phyloP scores from a whole-genome alignment of 2,113 vertebrate genomes.

The Oncorhynchus mykiss region DNA sequence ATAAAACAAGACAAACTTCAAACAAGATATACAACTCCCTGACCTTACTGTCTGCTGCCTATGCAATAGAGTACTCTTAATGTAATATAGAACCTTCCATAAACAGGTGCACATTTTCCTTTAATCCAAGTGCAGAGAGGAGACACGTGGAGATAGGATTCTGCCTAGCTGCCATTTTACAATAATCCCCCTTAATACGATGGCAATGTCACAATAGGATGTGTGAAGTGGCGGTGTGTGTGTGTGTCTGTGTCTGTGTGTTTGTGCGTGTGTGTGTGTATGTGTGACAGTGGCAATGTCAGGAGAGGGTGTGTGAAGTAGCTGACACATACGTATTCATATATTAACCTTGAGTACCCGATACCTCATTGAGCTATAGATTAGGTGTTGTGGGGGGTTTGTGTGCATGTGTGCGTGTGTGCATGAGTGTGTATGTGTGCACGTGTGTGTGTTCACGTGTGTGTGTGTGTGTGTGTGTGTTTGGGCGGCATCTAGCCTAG shows the following conservation, averaged over 20 bases:
- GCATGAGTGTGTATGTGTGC: background rate
- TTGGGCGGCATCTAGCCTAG: too few relatives aligned
- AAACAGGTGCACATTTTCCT: background rate
- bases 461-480: too few relatives aligned
- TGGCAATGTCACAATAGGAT: background rate
- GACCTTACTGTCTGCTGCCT: background rate
- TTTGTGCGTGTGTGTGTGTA: background rate
- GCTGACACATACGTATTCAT: constrained; percentile 29
- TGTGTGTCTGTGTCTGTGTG: background rate
- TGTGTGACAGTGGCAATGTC: background rate
- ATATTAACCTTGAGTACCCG: constrained; percentile 31
- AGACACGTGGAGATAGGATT: constrained; percentile 54
- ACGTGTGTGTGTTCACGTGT: too few relatives aligned
- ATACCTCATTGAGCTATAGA: constrained; percentile 23
- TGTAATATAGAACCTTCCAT: background rate
- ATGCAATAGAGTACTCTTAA: background rate
- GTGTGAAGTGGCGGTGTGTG: constrained; percentile 18
- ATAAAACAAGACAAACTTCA: too few relatives aligned
- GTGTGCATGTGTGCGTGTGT: background rate
- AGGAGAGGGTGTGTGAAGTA: constrained; percentile 10
- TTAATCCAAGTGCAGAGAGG: constrained; percentile 1
- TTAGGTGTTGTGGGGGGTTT: background rate
- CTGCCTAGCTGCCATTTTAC: constrained; percentile 65
- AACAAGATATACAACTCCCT: background rate
- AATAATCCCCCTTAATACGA: constrained; percentile 52